Evolutionary conservation across 1,140 invertebrate genomes (phyloP), one percentile per base, ranked within the genome.

Genomic region (Ruditapes philippinarum): DNA sequence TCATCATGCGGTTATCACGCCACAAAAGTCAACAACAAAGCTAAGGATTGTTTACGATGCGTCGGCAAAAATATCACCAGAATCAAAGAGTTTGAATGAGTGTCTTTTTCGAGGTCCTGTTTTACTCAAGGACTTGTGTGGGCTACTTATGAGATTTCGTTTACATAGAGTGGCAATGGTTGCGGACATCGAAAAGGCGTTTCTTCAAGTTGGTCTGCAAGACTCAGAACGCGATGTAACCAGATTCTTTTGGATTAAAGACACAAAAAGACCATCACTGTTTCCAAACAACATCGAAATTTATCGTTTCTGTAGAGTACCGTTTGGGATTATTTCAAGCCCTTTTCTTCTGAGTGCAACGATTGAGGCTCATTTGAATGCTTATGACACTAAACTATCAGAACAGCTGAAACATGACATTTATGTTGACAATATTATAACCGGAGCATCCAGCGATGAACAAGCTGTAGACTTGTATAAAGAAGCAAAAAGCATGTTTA

Each of bases 1-100:
- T 51, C 78, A 80, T n/a, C 78, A 84, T 51, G 62, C 82, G 5
- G 82, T 84, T 45, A 70, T 84, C 22, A 68, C 12, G 2, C 60
- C 42, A 40, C 4, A 84, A 19, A 84, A 84, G 54, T 49, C 82
- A 14, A 84, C 82, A n/a, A 45, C 42, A 7, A 45, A 45, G 14
- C 14, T 45, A 45, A 45, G 42, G 14, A 14, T 45, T 5, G 42
- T 45, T 45, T 45, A 45, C 14, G 14, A 57, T 57, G 22, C 51
- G 5, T 22, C 22, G 5, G 14, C 51, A 22, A 17, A 57, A 4
- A 4, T 57, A 19, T 14, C 9, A 4, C 5, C 9, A 57, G 22
- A 57, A 9, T 7, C 5, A 5, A 45, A 45, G 14, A 45, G 42
- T 14, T 45, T 45, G 14, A 45, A 45, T 45, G 42, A 45, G 42